Conservation (phyloP, 2,888 invertebrate species). For the Dicyrtoma fusca region DNA sequence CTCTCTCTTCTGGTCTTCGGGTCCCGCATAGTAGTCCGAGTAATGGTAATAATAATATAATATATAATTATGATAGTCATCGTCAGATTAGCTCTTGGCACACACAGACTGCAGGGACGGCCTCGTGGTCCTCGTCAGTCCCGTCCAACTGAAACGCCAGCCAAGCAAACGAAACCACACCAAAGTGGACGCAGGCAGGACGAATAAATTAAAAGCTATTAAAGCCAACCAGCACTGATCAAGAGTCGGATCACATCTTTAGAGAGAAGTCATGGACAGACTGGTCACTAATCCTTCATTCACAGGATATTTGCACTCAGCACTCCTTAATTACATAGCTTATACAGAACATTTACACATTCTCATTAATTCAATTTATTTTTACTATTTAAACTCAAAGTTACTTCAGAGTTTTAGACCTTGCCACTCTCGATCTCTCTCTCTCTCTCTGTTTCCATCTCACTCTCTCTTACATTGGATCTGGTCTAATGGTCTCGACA, state of each 20-base stretch:
- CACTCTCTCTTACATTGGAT: too few species aligned
- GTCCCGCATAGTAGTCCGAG: too few species aligned
- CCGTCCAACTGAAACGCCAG: neutral
- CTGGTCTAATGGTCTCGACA: too few species aligned
- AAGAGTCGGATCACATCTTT: slow-evolving; percentile 11
- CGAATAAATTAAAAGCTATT: slow-evolving; percentile 34
- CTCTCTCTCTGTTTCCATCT: too few species aligned
- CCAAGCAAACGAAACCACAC: too few species aligned
- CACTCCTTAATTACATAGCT: slow-evolving; percentile 18
- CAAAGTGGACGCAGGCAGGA: slow-evolving; percentile 21
- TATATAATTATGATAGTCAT: too few species aligned
- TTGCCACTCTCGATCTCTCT: neutral
- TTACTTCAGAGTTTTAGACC: too few species aligned
- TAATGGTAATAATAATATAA: too few species aligned
- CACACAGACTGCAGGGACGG: slow-evolving; percentile 9
- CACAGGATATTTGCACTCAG: slow-evolving; percentile 20
- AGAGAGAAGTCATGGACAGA: slow-evolving; percentile 29
- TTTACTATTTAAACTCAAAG: slow-evolving; percentile 18
- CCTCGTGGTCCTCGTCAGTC: slow-evolving; percentile 13
- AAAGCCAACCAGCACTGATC: slow-evolving; percentile 26
- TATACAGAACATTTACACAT: slow-evolving; percentile 10
- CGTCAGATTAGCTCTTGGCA: slow-evolving; percentile 6
- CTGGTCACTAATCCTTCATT: slow-evolving; percentile 6
- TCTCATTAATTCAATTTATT: slow-evolving; percentile 33
- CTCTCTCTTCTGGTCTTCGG: too few species aligned